Conservation (phyloP, 2,888 invertebrate species). For the Nomada fucata region DNA sequence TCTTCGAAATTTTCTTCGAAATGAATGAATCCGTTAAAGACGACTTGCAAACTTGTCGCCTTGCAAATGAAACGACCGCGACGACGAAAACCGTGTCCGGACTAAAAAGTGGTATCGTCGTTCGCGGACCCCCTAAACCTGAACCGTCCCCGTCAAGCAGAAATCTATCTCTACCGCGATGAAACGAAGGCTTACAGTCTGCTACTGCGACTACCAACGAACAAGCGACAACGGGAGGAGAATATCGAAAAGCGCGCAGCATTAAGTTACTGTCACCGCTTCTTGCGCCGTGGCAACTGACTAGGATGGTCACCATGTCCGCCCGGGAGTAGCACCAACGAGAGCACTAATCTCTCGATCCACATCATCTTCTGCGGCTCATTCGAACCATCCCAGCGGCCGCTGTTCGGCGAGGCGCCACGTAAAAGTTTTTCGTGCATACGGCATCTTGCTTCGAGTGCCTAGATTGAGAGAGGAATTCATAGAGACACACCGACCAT, state of each 20-base stretch:
- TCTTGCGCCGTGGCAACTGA: constrained; percentile 76
- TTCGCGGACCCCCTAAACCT: neutral
- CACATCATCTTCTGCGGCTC: constrained; percentile 78
- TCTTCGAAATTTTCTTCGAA: neutral
- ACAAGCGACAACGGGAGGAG: neutral
- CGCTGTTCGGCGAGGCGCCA: constrained; percentile 67
- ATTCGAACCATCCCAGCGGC: constrained; percentile 70
- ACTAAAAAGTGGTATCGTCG: too few relatives aligned
- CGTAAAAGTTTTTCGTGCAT: constrained; percentile 41
- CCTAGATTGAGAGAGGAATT: constrained; percentile 50
- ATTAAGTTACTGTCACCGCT: constrained; percentile 78
- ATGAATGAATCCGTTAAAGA: neutral
- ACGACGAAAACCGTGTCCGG: neutral
- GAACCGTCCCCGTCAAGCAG: neutral
- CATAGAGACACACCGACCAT: constrained; percentile 29
- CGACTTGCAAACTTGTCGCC: neutral
- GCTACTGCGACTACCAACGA: neutral
- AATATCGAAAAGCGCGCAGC: constrained; percentile 21
- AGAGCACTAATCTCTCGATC: constrained; percentile 79
- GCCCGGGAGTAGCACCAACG: constrained; percentile 79
- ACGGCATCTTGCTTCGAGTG: constrained; percentile 36
- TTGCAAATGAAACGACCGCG: neutral
- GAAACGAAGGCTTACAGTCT: neutral
- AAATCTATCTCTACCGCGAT: neutral
- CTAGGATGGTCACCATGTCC: constrained; percentile 73